phyloP scores from a whole-genome alignment of 2,888 invertebrate species.

The Acronicta psi region DNA sequence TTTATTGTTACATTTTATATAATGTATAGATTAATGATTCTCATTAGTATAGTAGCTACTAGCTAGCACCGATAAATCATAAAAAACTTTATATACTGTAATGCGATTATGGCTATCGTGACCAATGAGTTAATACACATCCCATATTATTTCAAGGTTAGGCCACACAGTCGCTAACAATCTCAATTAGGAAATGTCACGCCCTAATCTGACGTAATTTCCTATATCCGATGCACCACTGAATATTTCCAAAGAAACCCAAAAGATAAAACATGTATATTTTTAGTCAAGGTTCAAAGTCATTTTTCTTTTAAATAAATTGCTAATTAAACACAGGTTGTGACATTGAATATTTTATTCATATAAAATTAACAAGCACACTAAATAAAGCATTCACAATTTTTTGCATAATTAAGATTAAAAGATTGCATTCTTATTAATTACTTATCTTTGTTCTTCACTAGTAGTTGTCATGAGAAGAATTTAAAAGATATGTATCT shows the following conservation, averaged over 20 bases:
- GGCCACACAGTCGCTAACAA: constrained; percentile 35
- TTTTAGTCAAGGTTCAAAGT: background rate
- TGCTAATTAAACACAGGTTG: constrained; percentile 2
- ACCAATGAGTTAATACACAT: constrained; percentile 44
- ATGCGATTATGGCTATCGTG: constrained; percentile 17
- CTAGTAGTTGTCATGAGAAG: constrained; percentile 26
- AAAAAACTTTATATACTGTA: background rate
- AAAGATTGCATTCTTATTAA: constrained; percentile 22
- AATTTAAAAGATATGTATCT: constrained; percentile 21
- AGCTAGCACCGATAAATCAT: background rate
- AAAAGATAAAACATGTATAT: background rate
- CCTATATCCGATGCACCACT: constrained; percentile 29
- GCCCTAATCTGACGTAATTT: constrained; percentile 51
- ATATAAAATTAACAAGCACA: constrained; percentile 24
- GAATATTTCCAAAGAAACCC: constrained; percentile 1
- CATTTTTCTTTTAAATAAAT: constrained; percentile 3
- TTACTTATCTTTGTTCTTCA: constrained; percentile 9
- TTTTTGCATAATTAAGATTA: constrained; percentile 17
- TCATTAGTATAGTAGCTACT: too few species aligned
- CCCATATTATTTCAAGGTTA: constrained; percentile 50
- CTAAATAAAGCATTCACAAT: constrained; percentile 4
- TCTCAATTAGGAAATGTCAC: constrained; percentile 56
- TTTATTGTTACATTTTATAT: constrained; percentile 39
- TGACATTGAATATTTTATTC: constrained; percentile 17
- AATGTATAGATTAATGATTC: too few species aligned